Evolutionary conservation across 2,888 invertebrate genomes (phyloP), one percentile per base, ranked within the genome.

Genomic region (Sinotaia quadrata): DNA sequence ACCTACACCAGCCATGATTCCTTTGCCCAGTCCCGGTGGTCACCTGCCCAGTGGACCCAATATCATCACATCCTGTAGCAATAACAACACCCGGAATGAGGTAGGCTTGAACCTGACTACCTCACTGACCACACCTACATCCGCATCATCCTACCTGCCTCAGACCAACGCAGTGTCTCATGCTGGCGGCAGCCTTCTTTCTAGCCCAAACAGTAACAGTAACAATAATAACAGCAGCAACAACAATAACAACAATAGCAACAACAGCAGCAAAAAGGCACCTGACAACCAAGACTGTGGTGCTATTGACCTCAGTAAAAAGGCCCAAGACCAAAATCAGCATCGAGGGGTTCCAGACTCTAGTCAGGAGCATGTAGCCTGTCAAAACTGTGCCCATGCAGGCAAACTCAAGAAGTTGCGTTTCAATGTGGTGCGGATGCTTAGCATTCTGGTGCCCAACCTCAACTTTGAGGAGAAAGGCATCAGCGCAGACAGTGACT

Each of bases 361-460:
- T n/a, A 74, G 72, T 36, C 74, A 74, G 60, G 74, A 77, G 51
- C 75, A 76, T 49, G 68, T 37, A 34, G 73, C 49, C 44, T 81
- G 81, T 71, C 74, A 72, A 33, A 79, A 82, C 70, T 87, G 86
- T 72, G 66, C 76, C 24, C 83, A 87, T 69, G 78, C 79, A 52
- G 68, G 77, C 65, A 86, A 86, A 75, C 81, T 87, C 63, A 78
- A 79, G 66, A 76, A 81, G 74, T 76, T 87, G 67, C 77, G 87
- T 15, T 77, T 80, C 67, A 87, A 87, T 68, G 86, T 87, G 27
- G 84, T 87, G 29, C 81, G 84, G 34, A 87, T 87, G 87, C 78
- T 87, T 71, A 83, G 84, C 71, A 84, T 86, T 67, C 80, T 87
- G 68, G 85, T 86, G 18, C 87, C 87, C 12, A 86, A 87, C 68